Conservation (phyloP, 1,140 invertebrate genomes). For the Drosophila ohnishii region DNA sequence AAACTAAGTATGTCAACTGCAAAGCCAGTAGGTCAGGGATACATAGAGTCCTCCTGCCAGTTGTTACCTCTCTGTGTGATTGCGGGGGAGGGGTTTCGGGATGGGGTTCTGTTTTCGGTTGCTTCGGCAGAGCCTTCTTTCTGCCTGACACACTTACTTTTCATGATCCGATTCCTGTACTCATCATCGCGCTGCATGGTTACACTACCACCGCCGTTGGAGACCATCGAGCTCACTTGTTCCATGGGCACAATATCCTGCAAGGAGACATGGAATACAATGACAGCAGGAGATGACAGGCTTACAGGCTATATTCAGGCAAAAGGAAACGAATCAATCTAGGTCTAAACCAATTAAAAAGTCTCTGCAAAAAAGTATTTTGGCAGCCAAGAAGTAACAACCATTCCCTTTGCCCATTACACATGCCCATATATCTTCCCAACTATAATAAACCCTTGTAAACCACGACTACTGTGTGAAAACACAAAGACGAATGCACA, state of each 20-base stretch:
- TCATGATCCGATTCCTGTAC: constrained; percentile 83
- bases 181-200: constrained; percentile 83
- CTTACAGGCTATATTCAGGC: not conserved
- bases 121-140: constrained; percentile 8
- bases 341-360: not conserved
- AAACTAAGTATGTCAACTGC: constrained; percentile 76
- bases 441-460: constrained; percentile 6
- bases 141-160: constrained; percentile 79
- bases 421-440: constrained; percentile 1
- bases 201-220: constrained; percentile 80
- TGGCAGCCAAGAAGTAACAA: not conserved
- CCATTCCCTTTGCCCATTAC: not conserved
- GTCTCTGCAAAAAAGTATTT: not conserved
- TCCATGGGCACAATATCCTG: constrained; percentile 83
- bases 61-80: constrained; percentile 60
- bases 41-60: constrained; percentile 50
- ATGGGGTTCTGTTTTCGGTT: constrained; percentile 32
- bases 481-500: constrained; percentile 26
- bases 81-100: constrained; percentile 6
- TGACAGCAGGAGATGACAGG: not conserved
- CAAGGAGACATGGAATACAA: constrained; percentile 34
- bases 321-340: no score
- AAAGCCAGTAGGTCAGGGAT: constrained; percentile 77
- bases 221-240: constrained; percentile 83
- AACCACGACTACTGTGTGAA: constrained; percentile 14